Evolutionary conservation across 2,797 vertebrate genomes (phyloP).

Genomic region (Gymnopithys bicolor): DNA sequence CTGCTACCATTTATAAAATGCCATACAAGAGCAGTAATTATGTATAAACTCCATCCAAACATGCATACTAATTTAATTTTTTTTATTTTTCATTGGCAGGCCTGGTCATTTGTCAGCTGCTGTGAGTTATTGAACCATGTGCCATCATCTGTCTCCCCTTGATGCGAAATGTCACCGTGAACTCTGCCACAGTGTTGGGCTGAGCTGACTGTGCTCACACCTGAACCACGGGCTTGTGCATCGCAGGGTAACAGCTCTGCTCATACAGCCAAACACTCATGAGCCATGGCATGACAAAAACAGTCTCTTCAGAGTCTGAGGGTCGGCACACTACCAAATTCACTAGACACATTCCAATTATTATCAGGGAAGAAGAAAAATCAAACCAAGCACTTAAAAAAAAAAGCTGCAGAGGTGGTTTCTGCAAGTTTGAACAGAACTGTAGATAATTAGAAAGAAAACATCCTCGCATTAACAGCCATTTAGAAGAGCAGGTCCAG

Average conservation of each 20-base stretch:
- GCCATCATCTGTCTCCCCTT: not conserved
- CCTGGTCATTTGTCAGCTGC: not conserved
- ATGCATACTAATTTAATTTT: not conserved
- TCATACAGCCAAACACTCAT: accelerated
- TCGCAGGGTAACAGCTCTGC: too few species aligned
- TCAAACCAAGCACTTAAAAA: not conserved
- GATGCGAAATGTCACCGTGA: not conserved
- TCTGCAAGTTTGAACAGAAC: not conserved
- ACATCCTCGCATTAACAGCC: not conserved
- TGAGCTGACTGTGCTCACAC: not conserved
- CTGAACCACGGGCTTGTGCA: not conserved
- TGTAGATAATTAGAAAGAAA: not conserved
- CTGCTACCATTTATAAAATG: not conserved
- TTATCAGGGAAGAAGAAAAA: not conserved
- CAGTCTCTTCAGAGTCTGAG: not conserved
- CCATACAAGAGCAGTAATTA: not conserved
- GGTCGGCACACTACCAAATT: not conserved
- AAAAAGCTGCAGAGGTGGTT: not conserved
- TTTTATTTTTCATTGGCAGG: not conserved
- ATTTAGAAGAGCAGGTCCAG: not conserved
- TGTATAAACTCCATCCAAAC: not conserved
- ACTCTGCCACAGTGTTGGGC: accelerated
- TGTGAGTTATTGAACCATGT: not conserved
- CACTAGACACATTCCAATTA: not conserved
- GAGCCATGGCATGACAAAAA: not conserved